phyloP scores from a whole-genome alignment of 2,113 vertebrate species.

The Empidonax traillii region DNA sequence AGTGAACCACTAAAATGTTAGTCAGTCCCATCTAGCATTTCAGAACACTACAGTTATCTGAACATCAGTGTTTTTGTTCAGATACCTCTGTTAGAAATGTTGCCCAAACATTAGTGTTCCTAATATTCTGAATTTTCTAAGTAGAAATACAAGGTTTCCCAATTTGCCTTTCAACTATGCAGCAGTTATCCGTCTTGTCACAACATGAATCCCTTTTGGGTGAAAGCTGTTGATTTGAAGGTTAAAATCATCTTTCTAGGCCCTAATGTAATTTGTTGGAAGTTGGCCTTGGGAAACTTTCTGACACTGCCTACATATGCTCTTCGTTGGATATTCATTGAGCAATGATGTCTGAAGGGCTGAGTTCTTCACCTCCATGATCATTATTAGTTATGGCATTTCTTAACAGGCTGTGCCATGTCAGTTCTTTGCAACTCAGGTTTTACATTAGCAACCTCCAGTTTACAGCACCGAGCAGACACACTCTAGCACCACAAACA shows the following conservation, averaged over 20 bases:
- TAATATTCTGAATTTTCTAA: slow-evolving; percentile 44
- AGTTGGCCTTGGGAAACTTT: slow-evolving; percentile 74
- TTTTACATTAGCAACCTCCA: slow-evolving; percentile 34
- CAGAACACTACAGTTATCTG: slow-evolving; percentile 13
- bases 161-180: slow-evolving; percentile 55
- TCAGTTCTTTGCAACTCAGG: slow-evolving; percentile 39
- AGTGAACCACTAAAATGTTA: background rate
- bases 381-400: slow-evolving; percentile 57
- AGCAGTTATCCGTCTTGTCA: slow-evolving; percentile 60
- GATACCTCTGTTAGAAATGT: slow-evolving; percentile 4
- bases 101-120: slow-evolving; percentile 15
- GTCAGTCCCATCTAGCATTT: background rate
- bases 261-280: slow-evolving; percentile 71
- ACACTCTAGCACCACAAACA: background rate
- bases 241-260: slow-evolving; percentile 68
- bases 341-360: slow-evolving; percentile 67
- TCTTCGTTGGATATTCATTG: slow-evolving; percentile 54
- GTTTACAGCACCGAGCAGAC: background rate
- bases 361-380: slow-evolving; percentile 49
- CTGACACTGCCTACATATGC: slow-evolving; percentile 58
- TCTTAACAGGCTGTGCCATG: slow-evolving; percentile 49
- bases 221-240: slow-evolving; percentile 67
- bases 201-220: slow-evolving; percentile 74
- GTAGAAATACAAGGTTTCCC: slow-evolving; percentile 34
- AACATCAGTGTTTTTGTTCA: slow-evolving; percentile 25